Evolutionary conservation across 2,113 vertebrate species (phyloP).

Genomic region (Pristiophorus japonicus): DNA sequence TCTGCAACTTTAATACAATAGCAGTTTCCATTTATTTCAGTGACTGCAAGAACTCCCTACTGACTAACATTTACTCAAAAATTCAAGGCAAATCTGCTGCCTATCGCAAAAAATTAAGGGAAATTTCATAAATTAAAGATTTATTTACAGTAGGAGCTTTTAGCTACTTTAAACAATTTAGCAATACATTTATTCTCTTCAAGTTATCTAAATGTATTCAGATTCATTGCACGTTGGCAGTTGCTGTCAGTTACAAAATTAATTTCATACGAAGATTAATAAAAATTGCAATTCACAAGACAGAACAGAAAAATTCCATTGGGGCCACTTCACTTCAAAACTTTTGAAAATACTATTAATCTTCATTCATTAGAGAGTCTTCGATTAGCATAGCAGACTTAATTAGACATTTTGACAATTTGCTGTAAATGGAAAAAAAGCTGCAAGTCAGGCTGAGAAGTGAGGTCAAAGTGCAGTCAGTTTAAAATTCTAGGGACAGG

Average conservation of each 20-base stretch:
- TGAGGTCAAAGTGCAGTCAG: not conserved
- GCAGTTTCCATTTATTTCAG: not conserved
- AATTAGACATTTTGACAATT: not conserved
- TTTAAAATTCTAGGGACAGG: not conserved
- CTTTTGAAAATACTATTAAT: not conserved
- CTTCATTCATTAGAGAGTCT: not conserved
- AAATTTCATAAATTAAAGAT: not conserved
- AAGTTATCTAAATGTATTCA: not conserved
- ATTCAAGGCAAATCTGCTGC: not conserved
- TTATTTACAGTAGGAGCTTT: not conserved
- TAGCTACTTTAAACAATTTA: not conserved
- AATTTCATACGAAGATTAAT: not conserved
- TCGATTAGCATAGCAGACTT: not conserved
- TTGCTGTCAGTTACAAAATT: constrained; percentile 17
- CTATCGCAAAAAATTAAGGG: not conserved
- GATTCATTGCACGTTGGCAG: not conserved
- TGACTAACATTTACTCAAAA: not conserved
- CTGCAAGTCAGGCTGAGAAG: not conserved
- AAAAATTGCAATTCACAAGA: not conserved
- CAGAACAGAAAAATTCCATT: not conserved
- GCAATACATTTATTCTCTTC: not conserved
- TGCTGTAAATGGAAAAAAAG: not conserved
- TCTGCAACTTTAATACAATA: not conserved
- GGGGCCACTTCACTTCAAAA: not conserved
- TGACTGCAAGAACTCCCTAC: not conserved